These are phyloP conservation scores for Phallusia fumigata DNA, from an alignment of 23 tunicate species.

Conservation along the genomic window DNA sequence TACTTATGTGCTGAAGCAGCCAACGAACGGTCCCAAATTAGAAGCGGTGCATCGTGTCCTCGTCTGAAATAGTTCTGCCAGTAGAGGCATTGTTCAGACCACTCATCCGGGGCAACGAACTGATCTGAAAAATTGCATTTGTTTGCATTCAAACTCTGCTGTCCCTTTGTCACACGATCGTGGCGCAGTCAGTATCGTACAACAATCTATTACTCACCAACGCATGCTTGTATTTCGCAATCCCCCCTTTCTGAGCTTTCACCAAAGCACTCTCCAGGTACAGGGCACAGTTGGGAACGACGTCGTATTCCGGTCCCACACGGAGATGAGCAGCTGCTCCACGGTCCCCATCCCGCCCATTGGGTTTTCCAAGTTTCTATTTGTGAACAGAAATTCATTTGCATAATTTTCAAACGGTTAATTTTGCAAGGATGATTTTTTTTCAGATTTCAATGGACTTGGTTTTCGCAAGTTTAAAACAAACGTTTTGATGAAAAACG, in stretches of 20 bases:
- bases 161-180: no score
- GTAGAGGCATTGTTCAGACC: background rate
- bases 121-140: no score
- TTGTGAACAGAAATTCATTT: no score
- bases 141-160: no score
- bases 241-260: background rate
- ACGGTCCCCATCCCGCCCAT: background rate
- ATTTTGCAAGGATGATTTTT: no score
- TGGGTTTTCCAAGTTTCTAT: background rate
- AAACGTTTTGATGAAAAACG: no score
- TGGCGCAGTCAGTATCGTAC: no score
- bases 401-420: no score
- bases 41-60: background rate
- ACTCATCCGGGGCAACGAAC: background rate
- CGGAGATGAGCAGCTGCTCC: background rate
- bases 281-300: background rate
- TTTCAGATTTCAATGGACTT: no score
- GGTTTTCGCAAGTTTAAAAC: no score
- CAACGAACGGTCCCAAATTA: background rate
- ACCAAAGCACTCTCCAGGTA: background rate
- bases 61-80: conserved; percentile 2
- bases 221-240: background rate
- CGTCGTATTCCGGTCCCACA: background rate
- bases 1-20: background rate
- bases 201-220: background rate